Evolutionary conservation across 2,113 vertebrate genomes (phyloP).

Genomic region (Colossoma macropomum): DNA sequence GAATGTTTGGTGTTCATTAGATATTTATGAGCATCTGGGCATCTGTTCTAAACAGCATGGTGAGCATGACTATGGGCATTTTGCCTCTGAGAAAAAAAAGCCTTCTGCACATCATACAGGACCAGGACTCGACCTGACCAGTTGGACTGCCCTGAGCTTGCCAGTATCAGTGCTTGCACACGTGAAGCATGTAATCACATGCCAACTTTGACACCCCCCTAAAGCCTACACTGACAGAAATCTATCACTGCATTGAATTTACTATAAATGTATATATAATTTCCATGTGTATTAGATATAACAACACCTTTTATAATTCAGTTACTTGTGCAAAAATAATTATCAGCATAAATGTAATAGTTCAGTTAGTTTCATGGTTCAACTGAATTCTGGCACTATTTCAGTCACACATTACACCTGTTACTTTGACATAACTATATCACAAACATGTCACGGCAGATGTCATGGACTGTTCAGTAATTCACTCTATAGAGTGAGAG

Average conservation of each 20-base stretch:
- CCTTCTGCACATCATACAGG: not conserved
- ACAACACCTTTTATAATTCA: too few relatives aligned
- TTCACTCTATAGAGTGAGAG: too few relatives aligned
- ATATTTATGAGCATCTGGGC: conserved; percentile 57
- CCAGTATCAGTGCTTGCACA: not conserved
- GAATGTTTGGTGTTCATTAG: conserved; percentile 45
- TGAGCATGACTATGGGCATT: conserved; percentile 21
- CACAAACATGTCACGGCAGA: too few relatives aligned
- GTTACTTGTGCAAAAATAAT: too few relatives aligned
- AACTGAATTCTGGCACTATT: too few relatives aligned
- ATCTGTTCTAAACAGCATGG: conserved; percentile 17
- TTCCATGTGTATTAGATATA: too few relatives aligned
- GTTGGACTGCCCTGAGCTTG: not conserved
- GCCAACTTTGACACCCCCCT: not conserved
- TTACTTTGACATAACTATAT: too few relatives aligned
- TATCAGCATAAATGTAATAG: too few relatives aligned
- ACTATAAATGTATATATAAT: too few relatives aligned
- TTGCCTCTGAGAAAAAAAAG: not conserved
- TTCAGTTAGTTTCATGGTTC: too few relatives aligned
- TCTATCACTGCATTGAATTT: not conserved
- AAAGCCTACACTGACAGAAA: not conserved
- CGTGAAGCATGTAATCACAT: not conserved
- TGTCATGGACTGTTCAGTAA: too few relatives aligned
- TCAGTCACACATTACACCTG: too few relatives aligned
- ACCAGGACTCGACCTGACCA: not conserved